Base-by-base conservation (phyloP, 2,888 invertebrate genomes). In the Falcaria lacertinaria region DNA sequence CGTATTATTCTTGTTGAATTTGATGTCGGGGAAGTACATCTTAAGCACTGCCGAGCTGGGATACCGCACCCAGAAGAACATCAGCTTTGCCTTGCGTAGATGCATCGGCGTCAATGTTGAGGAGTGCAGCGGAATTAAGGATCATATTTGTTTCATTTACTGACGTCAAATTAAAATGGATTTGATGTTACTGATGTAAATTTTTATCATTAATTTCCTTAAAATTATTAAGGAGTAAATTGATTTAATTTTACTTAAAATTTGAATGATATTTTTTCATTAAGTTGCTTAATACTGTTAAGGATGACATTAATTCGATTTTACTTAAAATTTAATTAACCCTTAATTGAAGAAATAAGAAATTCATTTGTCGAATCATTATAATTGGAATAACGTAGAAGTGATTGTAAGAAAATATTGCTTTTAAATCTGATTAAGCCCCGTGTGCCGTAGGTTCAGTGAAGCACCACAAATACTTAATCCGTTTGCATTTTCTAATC, bases 31-130 rank as follows among this genome's bases (percentile, higher is more conserved):
- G 93, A 99, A 99, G 93, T 98, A 99, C 94, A 98, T 97, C 92
- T 99, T 99, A 86, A 99, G 95, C 65, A 99, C 97, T 73, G 98
- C 96, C 52, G 99, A 99, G 87, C 97, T 98, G 50, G 99, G 99
- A 90, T 99, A 99, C 72, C 99, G 94, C 70, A 98, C 98, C 96
- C 98, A 99, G 95, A 99, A 99, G 95, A 99, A 99, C 99, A 99
- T 99, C 91, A 99, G 93, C 92, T 99, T 99, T 60, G 99, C 99
- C 90, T 99, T 99, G 82, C 99, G 94, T 75, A 99, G 95, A 91
- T 99, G 99, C 97, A 99, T 98, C 80, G 99, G 99, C 69, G 99
- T 99, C 91, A 99, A 91, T 73, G 98, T 98, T 82, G 97, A 96
- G 91, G 96, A 96, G 94, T 96, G 91, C 93, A 94, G 89, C 76